Base-by-base conservation (phyloP, 2,113 vertebrate genomes). In the Irena cyanogastra region DNA sequence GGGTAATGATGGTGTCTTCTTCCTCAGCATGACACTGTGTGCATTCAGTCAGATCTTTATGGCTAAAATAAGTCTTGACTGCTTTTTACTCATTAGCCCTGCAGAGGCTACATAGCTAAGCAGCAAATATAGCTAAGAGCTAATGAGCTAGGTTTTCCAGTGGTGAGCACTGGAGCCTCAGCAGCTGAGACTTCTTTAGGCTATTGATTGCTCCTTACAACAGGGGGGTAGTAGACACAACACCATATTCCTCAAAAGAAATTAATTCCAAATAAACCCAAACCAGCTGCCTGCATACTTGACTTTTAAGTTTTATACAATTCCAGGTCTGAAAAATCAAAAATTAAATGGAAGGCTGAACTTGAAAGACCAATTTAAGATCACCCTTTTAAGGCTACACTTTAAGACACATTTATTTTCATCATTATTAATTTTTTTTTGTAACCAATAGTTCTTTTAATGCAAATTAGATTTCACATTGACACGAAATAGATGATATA, bases 61-160 rank as follows among this genome's bases (percentile, higher is more conserved):
- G 88, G 78, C 60, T 90, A 86, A 92, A 90, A 64, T 90, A 91
- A 76, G 63, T 91, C 78, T 77, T 90, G 84, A 94, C 78, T 86
- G 64, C 66, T 75, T 96, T 92, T 92, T 91, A 83, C 39, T 95
- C 81, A n/a, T 90, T 92, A 86, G 66, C 50, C 33, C 59, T 88
- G 50, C 37, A 77, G 59, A 93, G 39, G 44, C 64, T 86, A 78
- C 85, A 64, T 56, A 89, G 64, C 75, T 81, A 92, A 93, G 63
- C 45, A 86, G 70, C 90, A 80, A 77, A 54, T 70, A 92, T 7
- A 93, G 54, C 71, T 74, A 49, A 80, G 75, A 93, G 50, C 24
- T 94, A 88, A 86, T 63, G 71, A 95, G 63, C 75, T 83, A 53
- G 50, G 71, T 83, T 86, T 92, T 86, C 83, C 92, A 83, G 31